Base-by-base conservation (phyloP, 2,888 invertebrate species). In the Andrena camellia region DNA sequence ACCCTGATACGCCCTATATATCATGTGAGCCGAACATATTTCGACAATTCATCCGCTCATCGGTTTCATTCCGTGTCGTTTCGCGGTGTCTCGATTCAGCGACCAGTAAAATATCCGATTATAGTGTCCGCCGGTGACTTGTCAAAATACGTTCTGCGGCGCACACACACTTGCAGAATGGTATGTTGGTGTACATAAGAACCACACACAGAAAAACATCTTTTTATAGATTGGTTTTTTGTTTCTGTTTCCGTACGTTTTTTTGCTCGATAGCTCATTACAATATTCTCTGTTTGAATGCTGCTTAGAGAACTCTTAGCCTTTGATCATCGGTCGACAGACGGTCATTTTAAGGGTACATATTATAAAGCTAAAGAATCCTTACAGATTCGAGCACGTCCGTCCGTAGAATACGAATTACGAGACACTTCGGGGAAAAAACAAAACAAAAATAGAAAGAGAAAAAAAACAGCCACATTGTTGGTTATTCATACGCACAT, bases 161-260 rank as follows among this genome's bases (percentile, higher is more conserved):
- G 52, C 86, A 89, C 90, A 91, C 90, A 93, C 93, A 93, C 93
- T 92, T 93, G 93, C 94, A 95, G 95, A 96, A 96, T 96, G 96
- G 96, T 96, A 96, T 96, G 96, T 96, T 96, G 96, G 96, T 96
- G 96, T 96, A 96, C 95, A 94, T 95, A 94, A 95, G 94, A 94
- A 94, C 94, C 92, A 94, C 94, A 95, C 95, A 94, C 93, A 94
- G 92, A 93, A 93, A 94, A 91, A 92, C 91, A 88, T 90, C 80
- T 90, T 90, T 91, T 89, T 92, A 81, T 90, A 90, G 86, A 92
- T 91, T 93, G 90, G 87, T 90, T 91, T 91, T 90, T 92, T 91
- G 84, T 91, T 88, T 91, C 84, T 90, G 90, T 88, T 91, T 88
- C 90, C 89, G 89, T 84, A 89, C 83, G 89, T 92, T 88, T 85